These are phyloP conservation scores for Cantharis rufa DNA, from an alignment of 2,888 invertebrate genomes.

Conservation along the genomic window DNA sequence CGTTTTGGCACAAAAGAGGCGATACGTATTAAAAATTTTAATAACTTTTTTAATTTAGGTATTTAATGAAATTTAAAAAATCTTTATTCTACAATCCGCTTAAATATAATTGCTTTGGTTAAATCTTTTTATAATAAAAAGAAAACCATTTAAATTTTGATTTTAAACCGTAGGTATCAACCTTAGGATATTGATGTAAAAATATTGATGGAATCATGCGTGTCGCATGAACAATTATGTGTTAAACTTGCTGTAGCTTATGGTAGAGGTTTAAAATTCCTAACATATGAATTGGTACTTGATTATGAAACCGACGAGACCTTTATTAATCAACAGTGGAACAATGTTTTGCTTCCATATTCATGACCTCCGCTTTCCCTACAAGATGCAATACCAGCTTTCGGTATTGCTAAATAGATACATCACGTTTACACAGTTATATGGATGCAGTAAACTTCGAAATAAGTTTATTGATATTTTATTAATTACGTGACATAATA, in stretches of 20 bases:
- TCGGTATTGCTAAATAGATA: slow-evolving; percentile 11
- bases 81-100: not conserved
- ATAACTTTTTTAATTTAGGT: not conserved
- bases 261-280: not conserved
- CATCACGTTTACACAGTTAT: not conserved
- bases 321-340: not conserved
- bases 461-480: not conserved
- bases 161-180: too few species aligned
- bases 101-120: not conserved
- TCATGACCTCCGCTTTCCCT: slow-evolving; percentile 24
- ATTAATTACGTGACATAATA: not conserved
- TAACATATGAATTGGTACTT: not conserved
- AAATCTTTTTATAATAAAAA: too few species aligned
- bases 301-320: not conserved
- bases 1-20: not conserved
- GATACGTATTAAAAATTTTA: not conserved
- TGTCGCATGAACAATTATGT: not conserved
- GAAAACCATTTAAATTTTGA: too few species aligned
- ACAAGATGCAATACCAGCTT: slow-evolving; percentile 15
- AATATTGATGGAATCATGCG: not conserved
- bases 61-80: not conserved
- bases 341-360: slow-evolving; percentile 17
- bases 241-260: not conserved
- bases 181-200: too few species aligned
- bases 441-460: not conserved